Percentiles rank a stretch among this genome's conserved stretches.
Evolutionary conservation across 2,113 vertebrate species (phyloP).

Genomic region (Phyllostomus hastatus): DNA sequence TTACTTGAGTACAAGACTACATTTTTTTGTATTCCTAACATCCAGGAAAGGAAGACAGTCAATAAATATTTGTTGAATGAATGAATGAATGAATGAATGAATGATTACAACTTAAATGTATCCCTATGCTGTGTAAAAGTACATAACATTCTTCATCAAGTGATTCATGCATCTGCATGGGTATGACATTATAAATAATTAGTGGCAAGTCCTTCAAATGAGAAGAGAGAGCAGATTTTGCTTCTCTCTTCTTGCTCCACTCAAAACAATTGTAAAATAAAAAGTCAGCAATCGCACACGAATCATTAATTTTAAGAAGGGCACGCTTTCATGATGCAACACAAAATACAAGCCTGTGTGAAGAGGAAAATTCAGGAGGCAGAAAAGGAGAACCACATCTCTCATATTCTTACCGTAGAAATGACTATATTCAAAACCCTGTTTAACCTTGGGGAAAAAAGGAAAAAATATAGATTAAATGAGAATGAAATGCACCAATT

Average conservation of each 20-base stretch:
- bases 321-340: constrained; percentile 28
- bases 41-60: background rate
- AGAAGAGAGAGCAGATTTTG: constrained; percentile 16
- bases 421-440: background rate
- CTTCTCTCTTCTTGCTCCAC: background rate
- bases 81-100: background rate
- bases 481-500: background rate
- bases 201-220: constrained; percentile 30
- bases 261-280: constrained; percentile 45
- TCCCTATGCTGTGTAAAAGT: background rate
- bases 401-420: background rate
- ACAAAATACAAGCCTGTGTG: background rate
- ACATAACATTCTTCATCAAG: background rate
- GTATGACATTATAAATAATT: constrained; percentile 45
- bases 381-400: background rate
- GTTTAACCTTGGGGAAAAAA: constrained; percentile 5
- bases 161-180: background rate
- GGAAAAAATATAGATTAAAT: background rate
- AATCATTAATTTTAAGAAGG: constrained; percentile 49
- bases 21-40: background rate
- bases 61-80: background rate
- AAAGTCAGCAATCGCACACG: background rate
- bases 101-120: background rate
- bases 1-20: background rate
- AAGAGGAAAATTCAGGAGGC: background rate